Conservation (phyloP, 2,888 invertebrate genomes). For the Athrips mouffetella region DNA sequence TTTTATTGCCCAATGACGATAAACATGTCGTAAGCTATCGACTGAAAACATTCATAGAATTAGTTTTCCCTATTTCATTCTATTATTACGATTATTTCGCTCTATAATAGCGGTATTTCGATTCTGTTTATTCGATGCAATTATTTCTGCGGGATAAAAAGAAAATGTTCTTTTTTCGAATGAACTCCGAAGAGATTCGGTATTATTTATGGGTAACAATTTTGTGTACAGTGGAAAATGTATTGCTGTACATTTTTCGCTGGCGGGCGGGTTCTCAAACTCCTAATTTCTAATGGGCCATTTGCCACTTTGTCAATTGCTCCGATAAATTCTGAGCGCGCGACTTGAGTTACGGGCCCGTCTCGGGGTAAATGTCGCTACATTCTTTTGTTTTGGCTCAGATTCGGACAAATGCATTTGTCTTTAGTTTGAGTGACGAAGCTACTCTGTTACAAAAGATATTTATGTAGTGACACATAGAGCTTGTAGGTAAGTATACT, state of each 20-base stretch:
- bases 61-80: slow-evolving; percentile 57
- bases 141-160: slow-evolving; percentile 27
- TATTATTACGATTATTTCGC: slow-evolving; percentile 65
- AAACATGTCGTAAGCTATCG: slow-evolving; percentile 76
- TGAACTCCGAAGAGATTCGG: slow-evolving; percentile 22
- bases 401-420: slow-evolving; percentile 24
- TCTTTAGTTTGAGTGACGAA: neutral
- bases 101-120: slow-evolving; percentile 48
- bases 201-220: slow-evolving; percentile 72
- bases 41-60: slow-evolving; percentile 74
- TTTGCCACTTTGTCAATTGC: slow-evolving; percentile 80
- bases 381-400: slow-evolving; percentile 64
- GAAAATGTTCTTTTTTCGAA: slow-evolving; percentile 12
- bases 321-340: slow-evolving; percentile 71
- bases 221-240: slow-evolving; percentile 65
- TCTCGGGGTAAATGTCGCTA: slow-evolving; percentile 61
- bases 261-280: slow-evolving; percentile 50
- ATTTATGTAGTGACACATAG: too few species aligned
- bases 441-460: too few species aligned
- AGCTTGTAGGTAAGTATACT: too few species aligned
- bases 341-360: slow-evolving; percentile 61
- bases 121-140: slow-evolving; percentile 40
- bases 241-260: slow-evolving; percentile 72
- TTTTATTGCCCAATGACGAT: slow-evolving; percentile 74
- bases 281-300: slow-evolving; percentile 78